Conservation (phyloP, 2,797 vertebrate genomes). For the Clamator glandarius region DNA sequence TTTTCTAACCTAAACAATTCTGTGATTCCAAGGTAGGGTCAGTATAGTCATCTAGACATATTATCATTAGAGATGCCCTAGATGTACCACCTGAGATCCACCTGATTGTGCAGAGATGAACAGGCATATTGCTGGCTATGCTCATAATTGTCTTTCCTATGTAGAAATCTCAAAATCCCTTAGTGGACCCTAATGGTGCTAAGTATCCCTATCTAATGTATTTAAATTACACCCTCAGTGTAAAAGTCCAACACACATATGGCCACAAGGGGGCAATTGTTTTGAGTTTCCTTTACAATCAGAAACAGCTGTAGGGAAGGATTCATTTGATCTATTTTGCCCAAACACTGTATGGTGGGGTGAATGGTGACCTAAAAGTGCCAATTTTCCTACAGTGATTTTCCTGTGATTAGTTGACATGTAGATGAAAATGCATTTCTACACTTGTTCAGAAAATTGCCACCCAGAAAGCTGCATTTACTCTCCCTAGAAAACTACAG, state of each 20-base stretch:
- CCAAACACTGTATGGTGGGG: background rate
- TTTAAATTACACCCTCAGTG: background rate
- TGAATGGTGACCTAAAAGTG: background rate
- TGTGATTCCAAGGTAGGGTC: background rate
- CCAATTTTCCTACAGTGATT: background rate
- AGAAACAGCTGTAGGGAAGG: background rate
- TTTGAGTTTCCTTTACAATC: background rate
- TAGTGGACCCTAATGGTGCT: background rate
- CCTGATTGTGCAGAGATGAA: background rate
- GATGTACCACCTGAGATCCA: background rate
- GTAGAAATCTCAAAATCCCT: background rate
- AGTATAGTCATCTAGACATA: background rate
- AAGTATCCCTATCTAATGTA: background rate
- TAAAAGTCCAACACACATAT: background rate
- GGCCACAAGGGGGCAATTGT: background rate
- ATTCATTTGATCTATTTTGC: background rate
- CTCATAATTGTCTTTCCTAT: background rate
- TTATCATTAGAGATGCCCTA: background rate
- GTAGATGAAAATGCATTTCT: background rate
- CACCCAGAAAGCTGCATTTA: background rate
- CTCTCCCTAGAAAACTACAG: background rate
- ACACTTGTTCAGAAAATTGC: background rate
- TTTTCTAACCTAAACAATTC: too few relatives aligned
- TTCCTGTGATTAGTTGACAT: background rate
- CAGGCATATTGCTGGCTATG: background rate